Evolutionary conservation across 2,888 invertebrate genomes (phyloP).

Genomic region (Oegoconia quadripuncta): DNA sequence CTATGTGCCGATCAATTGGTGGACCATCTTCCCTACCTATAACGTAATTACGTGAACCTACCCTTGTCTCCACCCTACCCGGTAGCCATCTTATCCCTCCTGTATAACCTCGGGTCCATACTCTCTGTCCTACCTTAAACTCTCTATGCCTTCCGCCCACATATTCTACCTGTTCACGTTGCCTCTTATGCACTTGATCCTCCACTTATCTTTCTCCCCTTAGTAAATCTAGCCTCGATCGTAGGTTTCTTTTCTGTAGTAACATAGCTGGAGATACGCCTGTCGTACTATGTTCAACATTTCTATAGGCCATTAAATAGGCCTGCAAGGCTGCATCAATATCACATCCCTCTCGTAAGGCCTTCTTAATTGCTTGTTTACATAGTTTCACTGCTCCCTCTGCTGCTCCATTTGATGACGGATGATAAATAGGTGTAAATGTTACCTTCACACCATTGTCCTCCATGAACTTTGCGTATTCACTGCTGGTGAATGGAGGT

Average conservation of each 20-base stretch:
- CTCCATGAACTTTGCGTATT: conserved; percentile 12
- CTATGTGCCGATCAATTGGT: neutral
- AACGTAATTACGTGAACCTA: conserved; percentile 1
- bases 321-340: neutral
- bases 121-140: conserved; percentile 1
- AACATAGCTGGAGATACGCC: neutral
- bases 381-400: conserved; percentile 16
- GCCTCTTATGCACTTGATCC: neutral
- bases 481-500: conserved; percentile 15
- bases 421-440: conserved; percentile 9
- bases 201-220: neutral
- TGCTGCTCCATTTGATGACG: conserved; percentile 18
- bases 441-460: conserved; percentile 7
- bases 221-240: conserved; percentile 1
- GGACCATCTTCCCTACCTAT: conserved; percentile 3
- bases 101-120: neutral
- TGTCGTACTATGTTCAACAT: conserved; percentile 1
- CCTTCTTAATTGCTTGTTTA: conserved; percentile 10
- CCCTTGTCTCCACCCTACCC: neutral
- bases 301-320: conserved; percentile 1
- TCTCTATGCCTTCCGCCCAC: neutral
- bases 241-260: neutral
- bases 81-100: neutral
- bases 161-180: neutral
- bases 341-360: neutral